Percentiles rank a stretch among this genome's conserved stretches.
These are phyloP conservation scores for Ondatra zibethicus DNA, from an alignment of 2,113 vertebrate species.

Conservation along the genomic window DNA sequence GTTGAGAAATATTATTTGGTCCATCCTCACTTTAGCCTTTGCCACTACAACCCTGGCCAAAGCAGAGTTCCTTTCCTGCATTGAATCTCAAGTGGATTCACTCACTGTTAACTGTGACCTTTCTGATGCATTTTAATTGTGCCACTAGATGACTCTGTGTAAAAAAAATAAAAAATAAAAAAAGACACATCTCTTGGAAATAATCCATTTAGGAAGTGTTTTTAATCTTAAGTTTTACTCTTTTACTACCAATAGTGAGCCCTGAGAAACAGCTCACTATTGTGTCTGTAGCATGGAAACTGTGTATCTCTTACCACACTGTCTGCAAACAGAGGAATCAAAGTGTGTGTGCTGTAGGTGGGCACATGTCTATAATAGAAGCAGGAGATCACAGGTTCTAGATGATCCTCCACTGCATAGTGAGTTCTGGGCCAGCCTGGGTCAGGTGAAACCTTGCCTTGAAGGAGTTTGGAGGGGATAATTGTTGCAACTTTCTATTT, in stretches of 20 bases:
- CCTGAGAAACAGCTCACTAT: background rate
- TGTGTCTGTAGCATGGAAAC: background rate
- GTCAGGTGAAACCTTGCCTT: background rate
- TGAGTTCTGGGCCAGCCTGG: background rate
- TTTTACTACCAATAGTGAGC: background rate
- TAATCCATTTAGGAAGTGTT: slow-evolving; percentile 22
- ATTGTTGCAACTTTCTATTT: background rate
- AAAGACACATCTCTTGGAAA: background rate
- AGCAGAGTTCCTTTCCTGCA: background rate
- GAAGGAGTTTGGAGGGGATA: background rate
- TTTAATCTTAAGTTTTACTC: background rate
- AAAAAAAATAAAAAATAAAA: slow-evolving; percentile 48
- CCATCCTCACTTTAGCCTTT: background rate
- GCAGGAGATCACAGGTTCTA: background rate
- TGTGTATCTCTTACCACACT: background rate
- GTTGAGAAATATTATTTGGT: slow-evolving; percentile 19
- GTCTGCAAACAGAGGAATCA: background rate
- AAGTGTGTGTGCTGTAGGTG: background rate
- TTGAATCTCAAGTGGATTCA: slow-evolving; percentile 9
- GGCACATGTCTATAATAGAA: background rate
- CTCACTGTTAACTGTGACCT: background rate
- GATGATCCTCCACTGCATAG: background rate
- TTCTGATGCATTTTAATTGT: background rate
- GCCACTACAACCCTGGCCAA: background rate
- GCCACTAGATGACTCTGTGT: background rate